These are phyloP conservation scores for Heliconius eleuchia DNA, from an alignment of 1,140 invertebrate genomes.

Conservation along the genomic window DNA sequence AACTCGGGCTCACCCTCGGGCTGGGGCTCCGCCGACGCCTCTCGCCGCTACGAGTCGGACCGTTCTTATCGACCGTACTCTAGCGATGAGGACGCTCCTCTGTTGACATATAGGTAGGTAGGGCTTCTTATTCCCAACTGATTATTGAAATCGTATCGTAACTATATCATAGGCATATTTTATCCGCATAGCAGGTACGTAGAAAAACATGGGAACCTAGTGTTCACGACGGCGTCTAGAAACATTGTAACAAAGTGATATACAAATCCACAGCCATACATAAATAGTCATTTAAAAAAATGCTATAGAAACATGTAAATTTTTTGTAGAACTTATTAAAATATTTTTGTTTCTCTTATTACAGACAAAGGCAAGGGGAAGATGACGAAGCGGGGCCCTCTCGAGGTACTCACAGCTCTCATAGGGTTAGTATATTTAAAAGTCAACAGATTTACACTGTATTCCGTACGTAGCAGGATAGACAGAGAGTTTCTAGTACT, in stretches of 20 bases:
- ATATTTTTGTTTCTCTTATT: constrained; percentile 1
- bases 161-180: no score
- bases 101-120: constrained; percentile 59
- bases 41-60: constrained; percentile 67
- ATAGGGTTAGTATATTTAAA: constrained; percentile 28
- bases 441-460: not conserved
- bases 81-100: constrained; percentile 81
- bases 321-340: not conserved
- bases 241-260: no score
- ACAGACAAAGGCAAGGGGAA: constrained; percentile 37
- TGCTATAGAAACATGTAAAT: no score
- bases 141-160: no score
- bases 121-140: no score
- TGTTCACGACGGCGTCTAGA: no score
- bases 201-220: no score
- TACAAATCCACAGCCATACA: no score
- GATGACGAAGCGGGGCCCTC: constrained; percentile 35
- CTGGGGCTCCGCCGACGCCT: constrained; percentile 41
- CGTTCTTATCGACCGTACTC: constrained; percentile 71
- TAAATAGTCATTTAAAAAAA: no score
- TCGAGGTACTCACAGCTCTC: constrained; percentile 8
- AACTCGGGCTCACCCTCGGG: constrained; percentile 45
- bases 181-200: no score
- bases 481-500: no score
- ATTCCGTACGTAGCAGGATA: no score